Percentiles rank a stretch among this genome's conserved stretches.
phyloP scores from a whole-genome alignment of 2,888 invertebrate species.

The Falcaria lacertinaria region DNA sequence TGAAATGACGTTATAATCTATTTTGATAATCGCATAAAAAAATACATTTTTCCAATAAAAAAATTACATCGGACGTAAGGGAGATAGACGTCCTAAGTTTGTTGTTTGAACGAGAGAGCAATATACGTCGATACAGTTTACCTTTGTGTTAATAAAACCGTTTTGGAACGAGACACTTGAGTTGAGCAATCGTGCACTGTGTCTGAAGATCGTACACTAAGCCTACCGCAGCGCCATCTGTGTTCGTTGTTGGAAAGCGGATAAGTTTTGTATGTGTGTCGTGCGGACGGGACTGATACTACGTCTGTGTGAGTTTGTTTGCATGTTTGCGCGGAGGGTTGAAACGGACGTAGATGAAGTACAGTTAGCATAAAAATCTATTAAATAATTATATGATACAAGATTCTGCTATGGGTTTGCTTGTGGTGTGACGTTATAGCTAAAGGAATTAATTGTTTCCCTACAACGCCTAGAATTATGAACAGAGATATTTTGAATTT shows the following conservation, averaged over 20 bases:
- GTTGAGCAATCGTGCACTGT: constrained; percentile 15
- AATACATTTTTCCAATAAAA: constrained; percentile 29
- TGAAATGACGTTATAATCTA: too few relatives aligned
- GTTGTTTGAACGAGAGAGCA: constrained; percentile 18
- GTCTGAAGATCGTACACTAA: constrained; percentile 16
- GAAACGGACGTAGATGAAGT: constrained; percentile 56
- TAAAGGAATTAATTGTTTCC: too few relatives aligned
- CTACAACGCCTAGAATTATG: too few relatives aligned
- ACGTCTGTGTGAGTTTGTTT: constrained; percentile 24
- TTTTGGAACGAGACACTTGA: constrained; percentile 14
- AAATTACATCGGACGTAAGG: constrained; percentile 32
- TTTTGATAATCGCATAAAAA: constrained; percentile 5
- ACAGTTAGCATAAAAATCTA: constrained; percentile 36
- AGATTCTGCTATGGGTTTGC: not conserved
- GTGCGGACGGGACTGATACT: constrained; percentile 13
- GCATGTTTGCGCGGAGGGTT: constrained; percentile 47
- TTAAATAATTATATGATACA: not conserved
- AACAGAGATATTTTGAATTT: not conserved
- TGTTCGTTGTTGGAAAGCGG: constrained; percentile 32
- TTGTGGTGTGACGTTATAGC: too few relatives aligned
- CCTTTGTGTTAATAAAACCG: constrained; percentile 32
- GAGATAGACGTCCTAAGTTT: constrained; percentile 18
- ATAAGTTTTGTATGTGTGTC: constrained; percentile 20
- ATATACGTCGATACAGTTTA: constrained; percentile 31
- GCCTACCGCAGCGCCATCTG: constrained; percentile 32